Evolutionary conservation across 2,113 vertebrate genomes (phyloP), one percentile per base, ranked within the genome.

Genomic region (Oenanthe oenanthe): DNA sequence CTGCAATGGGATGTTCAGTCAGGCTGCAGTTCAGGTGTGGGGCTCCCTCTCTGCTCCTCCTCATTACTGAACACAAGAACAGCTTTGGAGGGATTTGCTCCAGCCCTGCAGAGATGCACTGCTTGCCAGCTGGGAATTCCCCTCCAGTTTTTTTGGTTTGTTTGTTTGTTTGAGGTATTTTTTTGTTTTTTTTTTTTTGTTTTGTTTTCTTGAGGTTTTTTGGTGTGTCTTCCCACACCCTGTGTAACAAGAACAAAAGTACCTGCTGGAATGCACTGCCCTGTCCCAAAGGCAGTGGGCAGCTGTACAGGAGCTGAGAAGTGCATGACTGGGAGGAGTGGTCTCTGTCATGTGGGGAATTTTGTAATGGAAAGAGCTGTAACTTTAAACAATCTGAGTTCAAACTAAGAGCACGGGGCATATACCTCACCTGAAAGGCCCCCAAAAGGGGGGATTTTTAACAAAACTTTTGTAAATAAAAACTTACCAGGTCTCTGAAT

Each of bases 381-480:
- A 32, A 58, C 34, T 66, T 66, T 9, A 5, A 67, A 54, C 38
- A 38, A 56, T 60, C 51, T 20, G 48, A 67, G 61, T 56, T 85
- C 71, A 58, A 57, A 21, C 67, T 29, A 36, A 66, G 70, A 96
- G 43, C 29, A 54, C 82, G n/a, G 58, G 32, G 22, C 42, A 28
- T 36, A 24, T 83, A 71, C 58, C 85, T 91, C 84, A 70, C 36
- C 84, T n/a, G 40, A 80, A 88, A 17, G 19, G 10, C 62, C 57
- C 34, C 24, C 1, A 25, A 28, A 56, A 12, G 5, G 34, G 34
- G 79, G 29, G 9, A 29, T 90, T 92, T 92, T 87, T 73, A 82
- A 56, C 60, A 72, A 48, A 83, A 43, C 42, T 60, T 83, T 48
- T 85, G 53, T 93, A 96, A 71, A 95, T 85, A 38, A 6, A 50